Base-by-base conservation (phyloP, 2,113 vertebrate species). In the Saccopteryx leptura region DNA sequence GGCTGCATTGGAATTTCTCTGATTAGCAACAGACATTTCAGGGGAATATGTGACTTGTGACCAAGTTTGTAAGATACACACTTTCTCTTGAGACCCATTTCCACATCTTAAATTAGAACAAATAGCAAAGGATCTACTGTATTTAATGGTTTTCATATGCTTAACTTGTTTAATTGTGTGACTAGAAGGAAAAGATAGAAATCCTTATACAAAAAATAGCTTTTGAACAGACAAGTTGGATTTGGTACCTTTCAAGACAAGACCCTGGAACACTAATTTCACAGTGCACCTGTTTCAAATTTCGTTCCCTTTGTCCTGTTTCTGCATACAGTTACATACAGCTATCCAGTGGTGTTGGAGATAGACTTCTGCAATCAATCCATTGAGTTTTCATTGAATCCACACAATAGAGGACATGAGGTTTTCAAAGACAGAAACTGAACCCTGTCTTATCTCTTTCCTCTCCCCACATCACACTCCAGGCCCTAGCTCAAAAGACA, bases 1-100 rank as follows among this genome's bases (percentile, higher is more conserved):
- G 76, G 91, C 76, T 95, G 86, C 80, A 95, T 83, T 97, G 97
- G 96, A 94, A 94, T 96, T 97, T 97, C 65, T 97, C 85, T 97
- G 96, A 97, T 97, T 97, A 93, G 83, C 88, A 76, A 91, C 93
- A 96, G 68, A 90, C 78, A 94, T 95, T 95, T 96, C 19, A 11
- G 76, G 83, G 52, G 63, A 71, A 63, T 71, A 74, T 95, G 95
- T 88, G 94, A 91, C 79, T 88, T 91, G 60, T 79, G 60, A 96
- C 66, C 74, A 96, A 91, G 39, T 96, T 95, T 89, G 33, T n/a
- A 97, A 75, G 48, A 91, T 17, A 23, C 2, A 58, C 4, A 26
- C 17, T 96, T 96, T 88, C 63, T 78, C 60, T 52, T 60, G 31
- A 58, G 61, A 66, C 60, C 75, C 66, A 75, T 90, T 50, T 91